Evolutionary conservation across 2,113 vertebrate genomes (phyloP).

Genomic region (Sula dactylatra): DNA sequence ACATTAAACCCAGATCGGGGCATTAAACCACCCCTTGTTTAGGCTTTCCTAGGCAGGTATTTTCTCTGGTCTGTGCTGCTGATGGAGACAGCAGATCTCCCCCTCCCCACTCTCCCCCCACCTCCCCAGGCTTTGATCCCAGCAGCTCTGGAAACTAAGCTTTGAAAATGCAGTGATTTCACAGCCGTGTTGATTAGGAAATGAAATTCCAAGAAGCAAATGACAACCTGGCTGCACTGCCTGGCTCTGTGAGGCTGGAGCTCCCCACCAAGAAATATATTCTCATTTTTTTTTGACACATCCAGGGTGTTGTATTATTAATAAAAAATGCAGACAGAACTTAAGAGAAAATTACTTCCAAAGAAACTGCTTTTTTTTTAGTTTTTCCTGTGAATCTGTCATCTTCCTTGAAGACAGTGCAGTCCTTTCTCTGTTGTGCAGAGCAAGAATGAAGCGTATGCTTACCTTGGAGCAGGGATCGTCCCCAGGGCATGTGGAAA

Average conservation of each 20-base stretch:
- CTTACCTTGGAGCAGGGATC: neutral
- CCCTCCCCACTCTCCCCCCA: neutral
- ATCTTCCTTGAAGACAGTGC: neutral
- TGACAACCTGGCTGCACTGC: conserved; percentile 9
- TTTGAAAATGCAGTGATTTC: conserved; percentile 53
- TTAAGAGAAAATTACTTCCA: conserved; percentile 29
- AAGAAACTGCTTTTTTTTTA: neutral
- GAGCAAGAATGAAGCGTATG: neutral
- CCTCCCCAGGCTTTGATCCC: conserved; percentile 47
- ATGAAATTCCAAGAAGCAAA: conserved; percentile 49
- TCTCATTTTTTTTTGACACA: conserved; percentile 58
- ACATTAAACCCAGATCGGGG: neutral
- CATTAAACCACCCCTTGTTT: neutral
- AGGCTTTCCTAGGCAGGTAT: neutral
- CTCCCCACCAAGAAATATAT: conserved; percentile 47
- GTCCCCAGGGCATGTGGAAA: neutral
- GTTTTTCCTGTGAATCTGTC: neutral
- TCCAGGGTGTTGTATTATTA: conserved; percentile 62
- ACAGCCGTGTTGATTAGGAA: conserved; percentile 51
- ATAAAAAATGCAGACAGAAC: conserved; percentile 53
- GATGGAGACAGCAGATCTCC: neutral
- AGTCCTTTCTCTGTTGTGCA: neutral
- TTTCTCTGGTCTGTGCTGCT: neutral
- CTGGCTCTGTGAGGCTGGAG: conserved; percentile 3
- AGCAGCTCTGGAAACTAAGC: conserved; percentile 28